These are phyloP conservation scores for Tolypeutes matacus DNA, from an alignment of 2,797 vertebrate genomes.

Conservation along the genomic window DNA sequence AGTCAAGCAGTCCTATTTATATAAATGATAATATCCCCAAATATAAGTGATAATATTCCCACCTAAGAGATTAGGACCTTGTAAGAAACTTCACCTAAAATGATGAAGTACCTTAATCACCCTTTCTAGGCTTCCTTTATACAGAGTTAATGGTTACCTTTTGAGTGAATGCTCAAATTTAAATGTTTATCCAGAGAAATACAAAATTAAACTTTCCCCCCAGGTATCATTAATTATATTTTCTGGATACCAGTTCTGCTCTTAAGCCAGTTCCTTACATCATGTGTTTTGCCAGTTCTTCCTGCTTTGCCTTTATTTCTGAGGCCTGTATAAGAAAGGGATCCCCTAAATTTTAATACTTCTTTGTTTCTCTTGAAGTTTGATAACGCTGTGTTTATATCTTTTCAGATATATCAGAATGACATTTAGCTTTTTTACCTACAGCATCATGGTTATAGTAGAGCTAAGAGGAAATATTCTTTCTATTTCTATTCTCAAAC, in stretches of 20 bases:
- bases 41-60: neutral
- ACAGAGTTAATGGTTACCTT: neutral
- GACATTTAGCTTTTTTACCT: neutral
- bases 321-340: neutral
- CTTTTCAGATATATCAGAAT: conserved; percentile 10
- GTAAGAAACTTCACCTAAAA: neutral
- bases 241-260: neutral
- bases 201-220: neutral
- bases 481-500: conserved; percentile 5
- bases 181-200: conserved; percentile 5
- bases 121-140: neutral
- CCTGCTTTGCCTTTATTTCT: conserved; percentile 41
- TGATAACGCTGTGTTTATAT: neutral
- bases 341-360: neutral
- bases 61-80: neutral
- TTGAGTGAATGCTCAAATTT: neutral
- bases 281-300: conserved; percentile 11
- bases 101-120: neutral
- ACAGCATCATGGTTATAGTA: neutral
- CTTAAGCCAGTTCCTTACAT: neutral
- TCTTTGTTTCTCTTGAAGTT: neutral
- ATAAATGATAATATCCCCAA: neutral
- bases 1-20: neutral
- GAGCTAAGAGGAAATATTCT: conserved; percentile 19
- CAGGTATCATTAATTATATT: neutral